These are phyloP conservation scores for Blera fallax DNA, from an alignment of 2,888 invertebrate genomes.

Conservation along the genomic window DNA sequence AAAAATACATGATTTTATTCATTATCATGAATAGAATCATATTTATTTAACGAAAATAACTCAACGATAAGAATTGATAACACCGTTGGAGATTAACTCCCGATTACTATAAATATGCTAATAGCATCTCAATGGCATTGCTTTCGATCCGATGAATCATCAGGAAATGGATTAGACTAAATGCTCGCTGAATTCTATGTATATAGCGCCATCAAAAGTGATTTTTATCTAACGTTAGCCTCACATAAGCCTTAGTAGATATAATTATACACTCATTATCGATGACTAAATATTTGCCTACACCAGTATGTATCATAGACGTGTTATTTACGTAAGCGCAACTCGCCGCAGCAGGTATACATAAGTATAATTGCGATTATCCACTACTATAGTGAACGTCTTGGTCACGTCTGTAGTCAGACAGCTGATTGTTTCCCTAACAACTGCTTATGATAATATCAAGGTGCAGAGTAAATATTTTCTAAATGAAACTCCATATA, in stretches of 20 bases:
- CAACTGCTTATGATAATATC: not conserved
- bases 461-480: not conserved
- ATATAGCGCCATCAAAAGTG: not conserved
- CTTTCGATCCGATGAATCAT: not conserved
- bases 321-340: not conserved
- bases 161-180: too few relatives aligned
- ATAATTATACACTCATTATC: not conserved
- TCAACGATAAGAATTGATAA: not conserved
- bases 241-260: not conserved
- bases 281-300: not conserved
- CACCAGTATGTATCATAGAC: not conserved
- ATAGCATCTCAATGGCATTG: not conserved
- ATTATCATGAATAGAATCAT: not conserved
- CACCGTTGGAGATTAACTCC: not conserved
- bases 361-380: not conserved
- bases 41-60: not conserved
- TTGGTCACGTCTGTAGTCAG: not conserved
- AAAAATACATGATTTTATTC: not conserved
- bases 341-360: not conserved
- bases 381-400: not conserved
- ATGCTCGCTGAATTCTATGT: too few relatives aligned
- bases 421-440: not conserved
- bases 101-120: not conserved
- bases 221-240: not conserved
- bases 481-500: not conserved